Evolutionary conservation across 2,113 vertebrate species (phyloP), one percentile per base, ranked within the genome.

Genomic region (Spea multiplicata): DNA sequence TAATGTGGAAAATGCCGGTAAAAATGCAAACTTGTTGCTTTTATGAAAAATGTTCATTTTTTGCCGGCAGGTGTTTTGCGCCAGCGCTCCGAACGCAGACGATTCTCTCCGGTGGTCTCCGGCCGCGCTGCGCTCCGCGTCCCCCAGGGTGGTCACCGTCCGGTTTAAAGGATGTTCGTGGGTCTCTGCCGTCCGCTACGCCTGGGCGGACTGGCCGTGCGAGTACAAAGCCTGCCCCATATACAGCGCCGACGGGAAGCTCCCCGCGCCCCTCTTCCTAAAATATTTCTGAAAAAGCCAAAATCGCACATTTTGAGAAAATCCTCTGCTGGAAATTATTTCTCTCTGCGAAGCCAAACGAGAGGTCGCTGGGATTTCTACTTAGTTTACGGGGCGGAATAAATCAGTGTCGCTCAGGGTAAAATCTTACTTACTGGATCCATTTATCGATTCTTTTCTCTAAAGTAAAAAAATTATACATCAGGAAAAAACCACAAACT

Each of bases 121-220:
- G 0, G 93, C 86, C 14, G 80, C 88, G 0, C 82, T 94, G 47
- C 3, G 78, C 44, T 6, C 62, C 0, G 87, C 83, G 71, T 82
- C 44, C 5, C 44, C 49, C 3, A 76, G 12, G 49, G 84, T 3
- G 0, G 76, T 97, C 75, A 82, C 73, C 0, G 53, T 99, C 80
- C 81, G 53, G 0, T n/a, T 86, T 69, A 4, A 0, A 0, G 6
- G 44, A 8, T 96, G 94, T 61, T 55, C 8, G 0, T 7, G 76
- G 8, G 84, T 87, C 3, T 59, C 73, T 17, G 94, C 85, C 17
- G 17, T 98, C 48, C 94, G 94, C 16, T 98, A 98, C 0, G 95
- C 95, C 8, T 98, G 97, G 96, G 88, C 44, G 0, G 89, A 95
- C 13, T 97, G 94, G 95, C 96, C 96, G 4, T 98, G 96, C 44